These are phyloP conservation scores for Thereuonema tuberculata DNA, from an alignment of 1,140 invertebrate species.

Conservation along the genomic window DNA sequence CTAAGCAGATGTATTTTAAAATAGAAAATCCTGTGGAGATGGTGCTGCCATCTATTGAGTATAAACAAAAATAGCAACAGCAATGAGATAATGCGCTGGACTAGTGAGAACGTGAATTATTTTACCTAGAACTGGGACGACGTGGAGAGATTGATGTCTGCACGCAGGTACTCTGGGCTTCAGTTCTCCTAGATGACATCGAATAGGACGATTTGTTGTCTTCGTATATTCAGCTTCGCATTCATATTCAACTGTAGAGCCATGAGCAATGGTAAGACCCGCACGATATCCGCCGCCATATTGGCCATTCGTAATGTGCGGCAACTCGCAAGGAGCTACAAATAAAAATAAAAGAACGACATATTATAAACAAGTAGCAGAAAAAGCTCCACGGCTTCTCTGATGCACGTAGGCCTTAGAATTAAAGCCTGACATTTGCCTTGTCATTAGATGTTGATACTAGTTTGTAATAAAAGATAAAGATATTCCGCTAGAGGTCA, in stretches of 20 bases:
- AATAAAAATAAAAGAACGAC: slow-evolving; percentile 9
- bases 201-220: slow-evolving; percentile 35
- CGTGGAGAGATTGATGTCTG: slow-evolving; percentile 15
- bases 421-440: too few species aligned
- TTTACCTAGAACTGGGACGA: slow-evolving; percentile 14
- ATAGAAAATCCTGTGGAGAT: too few species aligned
- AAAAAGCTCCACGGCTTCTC: slow-evolving; percentile 1
- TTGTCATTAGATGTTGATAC: too few species aligned
- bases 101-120: too few species aligned
- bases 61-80: too few species aligned
- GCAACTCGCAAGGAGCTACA: slow-evolving; percentile 56
- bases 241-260: slow-evolving; percentile 39
- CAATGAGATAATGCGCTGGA: too few species aligned
- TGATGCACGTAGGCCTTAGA: too few species aligned
- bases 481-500: too few species aligned
- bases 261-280: slow-evolving; percentile 61
- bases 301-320: slow-evolving; percentile 50
- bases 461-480: too few species aligned
- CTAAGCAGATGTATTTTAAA: too few species aligned
- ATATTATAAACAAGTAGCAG: background rate
- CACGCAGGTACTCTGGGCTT: slow-evolving; percentile 43
- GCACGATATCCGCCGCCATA: slow-evolving; percentile 59
- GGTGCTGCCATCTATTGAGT: too few species aligned
- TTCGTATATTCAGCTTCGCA: slow-evolving; percentile 42
- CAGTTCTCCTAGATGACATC: slow-evolving; percentile 52